Conservation (phyloP, 2,797 vertebrate species). For the Danio jaintianensis region DNA sequence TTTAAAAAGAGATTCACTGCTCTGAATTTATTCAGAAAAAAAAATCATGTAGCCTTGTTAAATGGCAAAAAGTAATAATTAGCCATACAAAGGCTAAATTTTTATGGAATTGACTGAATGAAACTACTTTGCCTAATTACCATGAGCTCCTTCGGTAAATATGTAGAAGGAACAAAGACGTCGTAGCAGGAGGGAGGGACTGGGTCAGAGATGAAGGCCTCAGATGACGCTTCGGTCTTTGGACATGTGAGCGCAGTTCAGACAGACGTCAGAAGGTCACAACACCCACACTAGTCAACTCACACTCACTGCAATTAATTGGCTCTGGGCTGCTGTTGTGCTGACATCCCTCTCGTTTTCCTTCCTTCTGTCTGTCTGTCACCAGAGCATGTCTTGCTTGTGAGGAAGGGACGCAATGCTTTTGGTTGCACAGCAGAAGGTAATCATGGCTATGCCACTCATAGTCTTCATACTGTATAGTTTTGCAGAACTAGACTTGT, state of each 20-base stretch:
- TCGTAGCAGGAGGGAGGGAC: conserved; percentile 38
- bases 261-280: conserved; percentile 44
- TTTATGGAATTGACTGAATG: neutral
- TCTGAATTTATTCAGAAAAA: neutral
- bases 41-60: neutral
- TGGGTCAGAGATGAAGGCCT: conserved; percentile 34
- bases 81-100: neutral
- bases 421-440: conserved; percentile 3
- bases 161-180: conserved; percentile 44
- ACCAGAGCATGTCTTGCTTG: conserved; percentile 26
- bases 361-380: conserved; percentile 21
- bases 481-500: neutral
- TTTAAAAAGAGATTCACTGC: neutral
- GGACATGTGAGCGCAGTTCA: conserved; percentile 26
- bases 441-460: conserved; percentile 17
- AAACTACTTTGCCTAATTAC: neutral
- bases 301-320: conserved; percentile 48
- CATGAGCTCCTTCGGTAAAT: conserved; percentile 18
- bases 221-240: conserved; percentile 32
- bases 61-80: neutral
- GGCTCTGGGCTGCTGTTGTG: conserved; percentile 21
- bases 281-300: conserved; percentile 43
- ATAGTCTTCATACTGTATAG: neutral
- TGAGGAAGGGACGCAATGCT: neutral
- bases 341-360: conserved; percentile 39